Evolutionary conservation across 2,888 invertebrate genomes (phyloP), one percentile per base, ranked within the genome.

Genomic region (Acrobasis suavella): DNA sequence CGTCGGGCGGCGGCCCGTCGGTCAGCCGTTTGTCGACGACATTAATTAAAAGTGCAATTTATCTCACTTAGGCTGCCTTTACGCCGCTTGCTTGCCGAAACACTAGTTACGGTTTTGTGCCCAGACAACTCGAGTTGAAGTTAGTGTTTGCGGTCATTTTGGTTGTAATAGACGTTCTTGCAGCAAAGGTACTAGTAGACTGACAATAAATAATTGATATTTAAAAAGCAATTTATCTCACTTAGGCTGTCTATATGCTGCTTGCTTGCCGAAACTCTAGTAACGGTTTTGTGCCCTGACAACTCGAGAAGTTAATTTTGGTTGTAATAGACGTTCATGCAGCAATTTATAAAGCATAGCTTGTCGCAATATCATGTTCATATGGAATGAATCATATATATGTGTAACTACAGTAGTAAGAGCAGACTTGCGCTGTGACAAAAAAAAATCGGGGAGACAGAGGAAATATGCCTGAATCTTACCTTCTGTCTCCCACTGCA

Each of bases 11-110:
- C 50, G 39, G 50, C 17, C 38, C 32, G 32, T 32, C 8, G 49
- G 42, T 15, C 61, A 32, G 52, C 22, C 54, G 52, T 17, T 38
- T 10, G 61, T 54, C 55, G 62, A 38, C 32, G 49, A 51, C 60
- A 58, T 64, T 64, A 64, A 64, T 64, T 64, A 64, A 64, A 60
- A 64, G 58, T 58, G 58, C 46, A 58, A 60, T 60, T 58, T 58
- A 58, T 64, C 64, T 62, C 62, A 55, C 62, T 62, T 62, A 62
- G 49, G 37, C 55, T 54, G 49, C 49, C 38, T 55, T 62, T 46
- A 42, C 55, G 37, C 32, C 56, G 37, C 62, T 37, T 50, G 46
- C 16, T 49, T 38, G 16, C 55, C 38, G 12, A 15, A 52, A 59
- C 32, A 59, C 58, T 50, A 22, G 39, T 56, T 15, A 59, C 8